These are phyloP conservation scores for Cinclus cinclus DNA, from an alignment of 2,113 vertebrate genomes.

Conservation along the genomic window DNA sequence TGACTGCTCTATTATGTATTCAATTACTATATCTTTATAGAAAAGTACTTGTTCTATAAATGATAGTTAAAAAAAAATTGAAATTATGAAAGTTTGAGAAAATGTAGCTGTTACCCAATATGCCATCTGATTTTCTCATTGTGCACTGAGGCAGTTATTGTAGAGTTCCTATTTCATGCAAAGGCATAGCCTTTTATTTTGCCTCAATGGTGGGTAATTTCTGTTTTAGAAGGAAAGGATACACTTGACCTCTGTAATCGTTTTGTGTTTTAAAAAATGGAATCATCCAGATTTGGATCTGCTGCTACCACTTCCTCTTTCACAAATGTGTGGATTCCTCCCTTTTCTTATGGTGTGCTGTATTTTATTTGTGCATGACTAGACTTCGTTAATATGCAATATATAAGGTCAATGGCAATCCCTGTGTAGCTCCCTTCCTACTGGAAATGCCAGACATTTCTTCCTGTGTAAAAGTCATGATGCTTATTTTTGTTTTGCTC, in stretches of 20 bases:
- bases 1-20: slow-evolving; percentile 37
- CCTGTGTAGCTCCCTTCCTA: not conserved
- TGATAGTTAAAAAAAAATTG: not conserved
- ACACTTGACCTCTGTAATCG: fast-evolving
- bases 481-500: not conserved
- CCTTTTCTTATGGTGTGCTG: not conserved
- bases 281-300: not conserved
- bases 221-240: not conserved
- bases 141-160: not conserved
- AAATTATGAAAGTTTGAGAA: not conserved
- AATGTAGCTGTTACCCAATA: not conserved
- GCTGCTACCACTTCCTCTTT: not conserved
- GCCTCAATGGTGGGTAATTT: not conserved
- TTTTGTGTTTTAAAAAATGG: not conserved
- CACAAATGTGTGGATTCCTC: not conserved
- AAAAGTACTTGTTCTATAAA: not conserved
- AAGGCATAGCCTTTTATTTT: not conserved
- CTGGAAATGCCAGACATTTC: not conserved
- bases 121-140: not conserved
- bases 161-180: not conserved
- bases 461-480: not conserved
- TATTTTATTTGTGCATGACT: not conserved
- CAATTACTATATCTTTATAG: not conserved
- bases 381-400: not conserved
- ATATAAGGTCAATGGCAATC: not conserved